Conservation (phyloP, 2,797 vertebrate genomes). For the Crocidura indochinensis region DNA sequence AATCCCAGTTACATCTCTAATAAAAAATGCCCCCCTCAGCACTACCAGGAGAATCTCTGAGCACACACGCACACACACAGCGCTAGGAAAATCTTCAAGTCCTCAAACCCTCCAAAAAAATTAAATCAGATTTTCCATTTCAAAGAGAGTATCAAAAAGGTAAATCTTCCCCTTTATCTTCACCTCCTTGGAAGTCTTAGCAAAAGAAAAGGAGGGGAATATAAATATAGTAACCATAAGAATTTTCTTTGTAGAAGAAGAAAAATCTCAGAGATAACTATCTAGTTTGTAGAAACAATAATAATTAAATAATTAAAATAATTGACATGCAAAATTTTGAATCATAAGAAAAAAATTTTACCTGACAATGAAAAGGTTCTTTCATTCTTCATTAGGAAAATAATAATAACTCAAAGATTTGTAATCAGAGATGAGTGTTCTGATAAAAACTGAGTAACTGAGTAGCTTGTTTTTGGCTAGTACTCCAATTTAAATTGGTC, state of each 20-base stretch:
- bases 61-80: too few species aligned
- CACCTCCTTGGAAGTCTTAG: not conserved
- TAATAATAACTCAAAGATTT: not conserved
- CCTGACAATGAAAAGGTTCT: not conserved
- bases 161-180: not conserved
- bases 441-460: not conserved
- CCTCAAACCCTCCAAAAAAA: not conserved
- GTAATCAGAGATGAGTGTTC: not conserved
- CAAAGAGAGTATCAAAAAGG: not conserved
- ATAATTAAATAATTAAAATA: constrained; percentile 19
- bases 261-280: constrained; percentile 26
- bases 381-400: not conserved
- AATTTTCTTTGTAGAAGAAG: constrained; percentile 20
- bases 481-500: not conserved
- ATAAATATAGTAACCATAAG: constrained; percentile 6
- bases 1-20: too few species aligned
- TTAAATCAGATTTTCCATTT: not conserved
- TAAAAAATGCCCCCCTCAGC: too few species aligned
- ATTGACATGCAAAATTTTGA: not conserved
- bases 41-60: too few species aligned
- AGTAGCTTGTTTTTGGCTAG: constrained; percentile 16
- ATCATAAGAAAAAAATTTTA: not conserved
- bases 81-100: too few species aligned
- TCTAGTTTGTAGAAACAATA: constrained; percentile 37
- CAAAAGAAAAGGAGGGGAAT: constrained; percentile 23